A percentile compares a stretch with the other conserved stretches of the same genome.
Conservation (phyloP, 2,888 invertebrate species). For the Clanis bilineata region DNA sequence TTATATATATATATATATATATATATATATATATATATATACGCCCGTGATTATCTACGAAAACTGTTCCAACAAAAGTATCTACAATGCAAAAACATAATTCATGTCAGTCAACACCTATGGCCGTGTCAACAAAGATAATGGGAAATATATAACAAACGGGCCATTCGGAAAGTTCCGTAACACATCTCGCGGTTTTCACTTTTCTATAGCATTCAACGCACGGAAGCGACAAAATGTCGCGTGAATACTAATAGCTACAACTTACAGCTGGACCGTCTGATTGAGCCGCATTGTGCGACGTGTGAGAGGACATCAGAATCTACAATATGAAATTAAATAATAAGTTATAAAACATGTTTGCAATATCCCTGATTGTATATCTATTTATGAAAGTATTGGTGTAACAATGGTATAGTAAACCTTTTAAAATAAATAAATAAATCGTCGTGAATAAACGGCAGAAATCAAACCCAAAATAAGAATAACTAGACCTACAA, state of each 20-base stretch:
- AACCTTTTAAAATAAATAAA: no score
- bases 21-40: no score
- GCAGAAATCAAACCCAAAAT: not conserved
- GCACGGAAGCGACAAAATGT: constrained; percentile 47
- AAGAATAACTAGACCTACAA: not conserved
- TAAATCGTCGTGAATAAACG: no score
- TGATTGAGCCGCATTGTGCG: not conserved
- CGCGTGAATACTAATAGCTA: constrained; percentile 45
- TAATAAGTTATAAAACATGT: not conserved
- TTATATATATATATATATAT: no score
- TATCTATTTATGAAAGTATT: no score
- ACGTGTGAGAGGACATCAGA: not conserved
- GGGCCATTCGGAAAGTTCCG: constrained; percentile 43
- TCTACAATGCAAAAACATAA: not conserved
- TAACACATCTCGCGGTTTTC: constrained; percentile 48
- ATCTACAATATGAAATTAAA: not conserved
- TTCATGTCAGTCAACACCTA: no score
- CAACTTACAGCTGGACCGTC: not conserved
- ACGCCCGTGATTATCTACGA: no score
- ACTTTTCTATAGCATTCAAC: constrained; percentile 56
- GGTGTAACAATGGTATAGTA: no score
- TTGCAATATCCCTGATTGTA: no score
- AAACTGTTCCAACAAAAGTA: not conserved
- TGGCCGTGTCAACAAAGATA: not conserved
- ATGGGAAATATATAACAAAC: constrained; percentile 15